phyloP scores from a whole-genome alignment of 2,113 vertebrate species.

The Mesitornis unicolor region DNA sequence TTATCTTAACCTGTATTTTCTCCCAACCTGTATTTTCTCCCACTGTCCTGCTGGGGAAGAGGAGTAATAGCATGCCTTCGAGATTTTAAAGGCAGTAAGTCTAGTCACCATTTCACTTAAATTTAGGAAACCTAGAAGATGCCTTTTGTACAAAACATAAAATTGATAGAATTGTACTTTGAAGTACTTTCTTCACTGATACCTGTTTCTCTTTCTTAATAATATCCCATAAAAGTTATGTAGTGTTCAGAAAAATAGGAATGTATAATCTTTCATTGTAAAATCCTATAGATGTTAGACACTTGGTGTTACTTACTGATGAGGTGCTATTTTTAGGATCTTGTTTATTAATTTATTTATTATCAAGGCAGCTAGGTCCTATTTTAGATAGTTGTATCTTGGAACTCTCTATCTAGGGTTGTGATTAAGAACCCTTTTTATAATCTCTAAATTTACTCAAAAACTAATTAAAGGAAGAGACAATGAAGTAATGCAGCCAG shows the following conservation, averaged over 20 bases:
- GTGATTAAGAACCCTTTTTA: neutral
- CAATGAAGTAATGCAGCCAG: neutral
- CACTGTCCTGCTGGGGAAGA: neutral
- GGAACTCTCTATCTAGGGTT: neutral
- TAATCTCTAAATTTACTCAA: neutral
- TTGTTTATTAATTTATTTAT: neutral
- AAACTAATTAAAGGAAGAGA: neutral
- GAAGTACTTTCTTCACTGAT: neutral
- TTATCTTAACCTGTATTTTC: too few relatives aligned
- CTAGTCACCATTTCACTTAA: neutral
- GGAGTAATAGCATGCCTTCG: too few relatives aligned
- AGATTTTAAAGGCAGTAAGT: neutral
- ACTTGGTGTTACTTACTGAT: neutral
- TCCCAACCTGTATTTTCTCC: neutral
- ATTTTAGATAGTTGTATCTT: neutral
- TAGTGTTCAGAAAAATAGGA: neutral
- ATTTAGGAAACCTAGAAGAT: neutral
- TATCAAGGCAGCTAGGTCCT: neutral
- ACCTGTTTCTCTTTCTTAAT: neutral
- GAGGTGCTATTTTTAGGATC: neutral
- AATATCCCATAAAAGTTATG: neutral
- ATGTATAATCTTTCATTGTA: neutral
- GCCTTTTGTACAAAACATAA: neutral
- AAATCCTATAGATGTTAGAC: neutral
- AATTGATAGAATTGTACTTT: neutral